These are phyloP conservation scores for Eurypyga helias DNA, from an alignment of 2,113 vertebrate genomes.

Conservation along the genomic window DNA sequence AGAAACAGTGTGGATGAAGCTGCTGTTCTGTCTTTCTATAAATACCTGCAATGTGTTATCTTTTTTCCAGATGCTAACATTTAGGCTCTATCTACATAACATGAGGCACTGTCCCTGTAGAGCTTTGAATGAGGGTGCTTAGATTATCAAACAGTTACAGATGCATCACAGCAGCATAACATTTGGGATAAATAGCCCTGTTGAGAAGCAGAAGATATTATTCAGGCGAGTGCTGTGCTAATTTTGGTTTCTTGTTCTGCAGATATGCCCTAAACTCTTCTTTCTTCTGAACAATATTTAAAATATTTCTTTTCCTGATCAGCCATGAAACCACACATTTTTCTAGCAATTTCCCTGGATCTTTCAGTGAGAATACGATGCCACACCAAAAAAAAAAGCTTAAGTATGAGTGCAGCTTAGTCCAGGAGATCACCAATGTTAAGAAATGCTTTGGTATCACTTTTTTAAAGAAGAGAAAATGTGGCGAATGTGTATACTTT, in stretches of 20 bases:
- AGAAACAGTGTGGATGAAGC: background rate
- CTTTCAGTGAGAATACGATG: background rate
- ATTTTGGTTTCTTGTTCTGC: background rate
- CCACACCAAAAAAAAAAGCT: background rate
- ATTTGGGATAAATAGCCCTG: background rate
- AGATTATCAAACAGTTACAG: background rate
- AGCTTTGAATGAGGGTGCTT: background rate
- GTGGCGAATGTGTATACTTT: background rate
- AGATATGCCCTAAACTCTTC: background rate
- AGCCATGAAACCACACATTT: background rate
- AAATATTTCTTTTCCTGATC: background rate
- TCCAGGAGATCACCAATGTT: background rate
- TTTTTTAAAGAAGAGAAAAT: background rate
- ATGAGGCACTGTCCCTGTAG: background rate
- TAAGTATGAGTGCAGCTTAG: background rate
- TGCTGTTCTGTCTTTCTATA: background rate
- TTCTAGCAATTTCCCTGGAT: background rate
- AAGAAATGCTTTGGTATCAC: background rate
- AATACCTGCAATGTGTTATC: background rate
- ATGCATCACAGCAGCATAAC: background rate
- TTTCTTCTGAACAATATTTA: background rate
- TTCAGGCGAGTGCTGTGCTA: background rate
- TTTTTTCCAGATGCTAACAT: background rate
- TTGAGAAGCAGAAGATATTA: background rate
- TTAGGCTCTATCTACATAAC: background rate